Base-by-base conservation (phyloP, 2,113 vertebrate species). In the Poecile atricapillus region DNA sequence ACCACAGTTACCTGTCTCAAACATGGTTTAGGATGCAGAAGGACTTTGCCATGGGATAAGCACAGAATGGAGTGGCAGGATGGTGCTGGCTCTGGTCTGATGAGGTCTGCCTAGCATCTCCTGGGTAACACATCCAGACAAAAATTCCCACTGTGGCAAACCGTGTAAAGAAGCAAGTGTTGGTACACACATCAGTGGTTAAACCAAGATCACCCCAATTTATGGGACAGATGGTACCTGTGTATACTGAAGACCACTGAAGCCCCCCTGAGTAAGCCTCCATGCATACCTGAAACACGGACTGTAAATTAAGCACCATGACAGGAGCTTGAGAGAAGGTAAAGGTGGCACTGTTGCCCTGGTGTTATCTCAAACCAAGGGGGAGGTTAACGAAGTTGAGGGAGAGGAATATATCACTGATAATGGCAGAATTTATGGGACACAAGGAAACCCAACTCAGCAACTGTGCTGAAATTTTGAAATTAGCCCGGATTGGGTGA, bases 401-500 rank as follows among this genome's bases (percentile, higher is more conserved):
- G 11, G 25, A 68, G 37, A 59, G 18, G 73, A 68, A 28, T 19
- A 2, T 33, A 5, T 60, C 18, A 12, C 33, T 46, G 39, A 46
- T 33, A 60, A 60, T 46, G 46, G 63, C 83, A 77, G 55, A 69
- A 87, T 53, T 87, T 37, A 52, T 53, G 33, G 11, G 8, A 27
- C 33, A 27, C 37, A 33, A 33, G 37, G 22, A 69, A 77, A 77
- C 33, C 14, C 18, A 52, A 2, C 22, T 53, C 63, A 60, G 22
- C 7, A 52, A 13, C 8, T 33, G 17, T 44, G 18, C 33, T 69
- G 73, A 77, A 63, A 83, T 55, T 33, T 27, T 69, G 73, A 77
- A 63, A 83, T 55, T 33, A 50, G 11, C 31, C 21, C 0, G 0
- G 11, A 31, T 13, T 0, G 1, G 52, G 7, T 52, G 44, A 69